Evolutionary conservation across 2,113 vertebrate species (phyloP), one percentile per base, ranked within the genome.

Genomic region (Physeter macrocephalus): DNA sequence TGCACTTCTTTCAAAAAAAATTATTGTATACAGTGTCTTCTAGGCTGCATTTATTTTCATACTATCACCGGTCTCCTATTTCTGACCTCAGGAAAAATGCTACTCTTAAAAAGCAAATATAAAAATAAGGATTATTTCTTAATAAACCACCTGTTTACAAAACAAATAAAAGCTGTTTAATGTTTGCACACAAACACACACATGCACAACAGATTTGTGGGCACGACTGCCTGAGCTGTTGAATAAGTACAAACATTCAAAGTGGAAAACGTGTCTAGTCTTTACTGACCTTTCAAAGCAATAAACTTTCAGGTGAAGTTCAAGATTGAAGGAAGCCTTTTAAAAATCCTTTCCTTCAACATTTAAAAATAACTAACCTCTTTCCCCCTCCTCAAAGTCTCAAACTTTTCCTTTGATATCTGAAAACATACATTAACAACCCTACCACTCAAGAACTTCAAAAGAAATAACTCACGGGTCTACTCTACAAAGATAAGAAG

Each of bases 51-150:
- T 46, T 94, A 94, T 82, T 86, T 89, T 94, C 54, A 75, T 49
- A 57, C 4, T 54, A 69, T 74, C 12, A 29, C 39, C 81, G 34
- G 69, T 84, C 49, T 92, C 29, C 23, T 75, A 52, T 80, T 92
- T 95, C 69, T 54, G 15, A 92, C 64, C 57, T 87, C 29, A 93
- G 27, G 23, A 20, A 92, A 94, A 94, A 92, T 34, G 34, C 10
- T 74, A 25, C 25, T 96, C 49, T 84, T 83, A 69, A 94, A 86
- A 84, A 78, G 14, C 34, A 78, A 88, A 75, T 84, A 90, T n/a
- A 71, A 86, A 92, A 59, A 34, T 95, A 92, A 31, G 43, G 21
- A 67, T 92, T 75, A 41, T 94, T 95, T 92, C 34, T 89, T 54
- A 74, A 82, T 46, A 52, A 75, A 62, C 61, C 57, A 78, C 36